These are phyloP conservation scores for Latrodectus hesperus DNA, from an alignment of 2,888 invertebrate species.

Conservation along the genomic window DNA sequence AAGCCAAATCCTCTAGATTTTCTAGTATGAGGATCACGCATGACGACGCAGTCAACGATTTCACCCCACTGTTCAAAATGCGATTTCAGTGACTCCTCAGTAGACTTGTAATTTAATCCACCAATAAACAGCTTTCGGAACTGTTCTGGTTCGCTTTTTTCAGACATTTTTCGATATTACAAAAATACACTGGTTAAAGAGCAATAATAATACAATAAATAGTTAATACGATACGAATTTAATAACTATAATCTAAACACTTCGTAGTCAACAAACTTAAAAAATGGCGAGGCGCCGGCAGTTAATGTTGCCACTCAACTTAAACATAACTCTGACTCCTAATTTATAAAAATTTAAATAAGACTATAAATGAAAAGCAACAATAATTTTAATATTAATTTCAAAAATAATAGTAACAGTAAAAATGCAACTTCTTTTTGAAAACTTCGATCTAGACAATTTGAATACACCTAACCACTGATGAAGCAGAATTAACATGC, in stretches of 20 bases:
- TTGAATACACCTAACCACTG: no score
- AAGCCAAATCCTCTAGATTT: conserved; percentile 98
- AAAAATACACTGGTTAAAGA: not conserved
- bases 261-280: not conserved
- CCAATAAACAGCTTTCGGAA: conserved; percentile 92
- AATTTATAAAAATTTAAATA: not conserved
- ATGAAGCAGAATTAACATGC: no score
- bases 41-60: conserved; percentile 95
- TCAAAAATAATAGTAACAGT: no score
- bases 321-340: not conserved
- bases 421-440: no score
- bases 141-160: conserved; percentile 72
- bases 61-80: conserved; percentile 97
- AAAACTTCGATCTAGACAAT: no score
- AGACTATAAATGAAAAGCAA: no score
- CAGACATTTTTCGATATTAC: conserved; percentile 28
- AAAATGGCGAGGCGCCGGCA: conserved; percentile 57
- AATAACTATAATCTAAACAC: not conserved
- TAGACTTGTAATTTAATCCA: conserved; percentile 93
- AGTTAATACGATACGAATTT: not conserved
- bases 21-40: conserved; percentile 96
- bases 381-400: no score
- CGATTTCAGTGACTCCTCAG: conserved; percentile 88
- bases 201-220: not conserved
- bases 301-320: conserved; percentile 20